A percentile compares a stretch with the other conserved stretches of the same genome.
phyloP scores from a whole-genome alignment of 2,888 invertebrate species.

The Phoenoteleia sp. region DNA sequence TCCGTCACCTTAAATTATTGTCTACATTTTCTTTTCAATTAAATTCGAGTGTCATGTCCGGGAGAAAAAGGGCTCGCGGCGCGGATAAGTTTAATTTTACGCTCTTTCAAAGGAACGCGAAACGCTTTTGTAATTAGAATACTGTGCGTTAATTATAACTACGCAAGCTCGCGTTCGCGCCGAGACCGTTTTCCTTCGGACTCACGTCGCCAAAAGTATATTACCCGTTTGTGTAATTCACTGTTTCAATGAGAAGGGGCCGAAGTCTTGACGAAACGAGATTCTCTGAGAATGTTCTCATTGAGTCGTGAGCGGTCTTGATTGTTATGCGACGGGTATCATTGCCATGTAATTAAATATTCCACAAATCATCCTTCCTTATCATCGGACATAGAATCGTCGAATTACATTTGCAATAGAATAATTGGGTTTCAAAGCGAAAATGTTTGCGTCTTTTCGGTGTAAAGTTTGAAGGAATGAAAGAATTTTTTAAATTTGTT shows the following conservation, averaged over 20 bases:
- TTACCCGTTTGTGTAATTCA: slow-evolving; percentile 51
- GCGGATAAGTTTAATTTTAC: slow-evolving; percentile 66
- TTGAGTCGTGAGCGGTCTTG: slow-evolving; percentile 33
- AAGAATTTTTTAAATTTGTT: background rate
- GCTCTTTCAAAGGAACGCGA: slow-evolving; percentile 45
- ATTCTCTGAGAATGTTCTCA: slow-evolving; percentile 60
- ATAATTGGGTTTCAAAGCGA: no score
- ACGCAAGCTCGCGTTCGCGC: slow-evolving; percentile 48
- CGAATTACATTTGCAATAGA: slow-evolving; percentile 10
- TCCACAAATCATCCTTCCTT: slow-evolving; percentile 21
- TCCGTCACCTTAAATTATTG: slow-evolving; percentile 47
- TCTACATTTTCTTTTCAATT: slow-evolving; percentile 62
- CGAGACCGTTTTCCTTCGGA: slow-evolving; percentile 57
- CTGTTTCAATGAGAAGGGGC: slow-evolving; percentile 43
- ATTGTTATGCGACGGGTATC: slow-evolving; percentile 62
- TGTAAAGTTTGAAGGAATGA: no score
- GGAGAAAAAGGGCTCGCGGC: slow-evolving; percentile 32
- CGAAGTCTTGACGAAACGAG: slow-evolving; percentile 54
- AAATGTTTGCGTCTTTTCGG: no score
- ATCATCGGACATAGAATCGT: background rate
- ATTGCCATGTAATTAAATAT: slow-evolving; percentile 44
- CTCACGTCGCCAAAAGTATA: slow-evolving; percentile 57
- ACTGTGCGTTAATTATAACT: slow-evolving; percentile 67
- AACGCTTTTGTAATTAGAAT: slow-evolving; percentile 69
- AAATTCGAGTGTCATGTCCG: slow-evolving; percentile 41